These are phyloP conservation scores for Leptogaster cylindrica DNA, from an alignment of 2,888 invertebrate species.

Conservation along the genomic window DNA sequence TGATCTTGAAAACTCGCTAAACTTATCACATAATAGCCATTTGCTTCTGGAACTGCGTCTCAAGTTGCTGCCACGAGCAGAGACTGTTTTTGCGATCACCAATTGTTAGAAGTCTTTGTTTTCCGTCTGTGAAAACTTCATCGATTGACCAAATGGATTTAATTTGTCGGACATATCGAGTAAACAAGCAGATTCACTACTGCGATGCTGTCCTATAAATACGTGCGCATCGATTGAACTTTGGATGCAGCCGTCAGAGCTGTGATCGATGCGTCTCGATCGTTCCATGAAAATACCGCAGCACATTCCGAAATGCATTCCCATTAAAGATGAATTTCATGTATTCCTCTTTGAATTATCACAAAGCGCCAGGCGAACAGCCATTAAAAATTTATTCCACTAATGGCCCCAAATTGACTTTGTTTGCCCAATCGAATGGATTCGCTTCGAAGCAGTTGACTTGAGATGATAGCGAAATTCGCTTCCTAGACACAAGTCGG, in stretches of 20 bases:
- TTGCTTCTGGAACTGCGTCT: background rate
- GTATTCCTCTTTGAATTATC: background rate
- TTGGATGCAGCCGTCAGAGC: background rate
- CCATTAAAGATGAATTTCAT: background rate
- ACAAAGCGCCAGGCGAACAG: too few species aligned
- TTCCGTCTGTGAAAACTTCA: background rate
- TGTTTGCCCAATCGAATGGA: too few species aligned
- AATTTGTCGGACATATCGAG: background rate
- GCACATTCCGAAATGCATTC: background rate
- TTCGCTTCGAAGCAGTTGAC: too few species aligned
- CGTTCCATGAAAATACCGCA: background rate
- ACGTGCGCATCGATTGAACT: background rate
- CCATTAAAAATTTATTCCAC: too few species aligned
- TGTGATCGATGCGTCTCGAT: too few species aligned
- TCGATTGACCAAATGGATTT: background rate
- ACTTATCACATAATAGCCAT: background rate
- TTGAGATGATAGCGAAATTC: too few species aligned
- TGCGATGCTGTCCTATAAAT: slow-evolving; percentile 3
- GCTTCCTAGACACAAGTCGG: too few species aligned
- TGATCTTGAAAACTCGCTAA: too few species aligned
- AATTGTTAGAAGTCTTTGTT: background rate
- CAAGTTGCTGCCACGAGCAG: background rate
- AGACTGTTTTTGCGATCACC: background rate
- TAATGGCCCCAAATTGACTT: too few species aligned
- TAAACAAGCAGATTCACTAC: background rate